Evolutionary conservation across 2,113 vertebrate genomes (phyloP).

Genomic region (Pterocles gutturalis): DNA sequence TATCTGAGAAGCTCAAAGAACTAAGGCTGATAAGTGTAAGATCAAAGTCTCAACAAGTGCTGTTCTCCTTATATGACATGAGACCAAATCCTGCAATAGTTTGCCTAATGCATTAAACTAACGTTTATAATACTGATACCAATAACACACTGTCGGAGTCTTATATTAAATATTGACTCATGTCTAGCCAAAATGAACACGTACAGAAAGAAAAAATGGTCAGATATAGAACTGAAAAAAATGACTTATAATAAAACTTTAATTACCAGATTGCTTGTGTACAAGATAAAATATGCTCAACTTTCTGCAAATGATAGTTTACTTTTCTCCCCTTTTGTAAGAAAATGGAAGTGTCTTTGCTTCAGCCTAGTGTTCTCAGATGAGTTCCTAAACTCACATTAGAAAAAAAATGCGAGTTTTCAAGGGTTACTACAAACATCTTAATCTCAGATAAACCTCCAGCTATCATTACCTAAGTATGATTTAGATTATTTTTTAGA

Average conservation of each 20-base stretch:
- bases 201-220: not conserved
- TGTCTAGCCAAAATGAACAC: not conserved
- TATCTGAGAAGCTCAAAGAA: not conserved
- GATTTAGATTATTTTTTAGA: not conserved
- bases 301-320: not conserved
- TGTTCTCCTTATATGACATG: not conserved
- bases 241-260: not conserved
- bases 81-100: constrained; percentile 11
- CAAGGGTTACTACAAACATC: not conserved
- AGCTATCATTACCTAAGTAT: not conserved
- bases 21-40: not conserved
- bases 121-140: constrained; percentile 8
- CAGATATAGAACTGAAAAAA: not conserved
- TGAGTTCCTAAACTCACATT: not conserved
- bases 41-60: constrained; percentile 1
- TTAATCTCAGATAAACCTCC: not conserved
- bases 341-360: not conserved
- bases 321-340: not conserved
- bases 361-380: not conserved
- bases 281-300: not conserved
- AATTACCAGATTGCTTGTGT: not conserved
- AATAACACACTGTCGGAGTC: not conserved
- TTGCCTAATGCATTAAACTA: constrained; percentile 33
- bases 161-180: constrained; percentile 49
- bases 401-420: not conserved